phyloP scores from a whole-genome alignment of 2,113 vertebrate species.

The Herpetotheres cachinnans region DNA sequence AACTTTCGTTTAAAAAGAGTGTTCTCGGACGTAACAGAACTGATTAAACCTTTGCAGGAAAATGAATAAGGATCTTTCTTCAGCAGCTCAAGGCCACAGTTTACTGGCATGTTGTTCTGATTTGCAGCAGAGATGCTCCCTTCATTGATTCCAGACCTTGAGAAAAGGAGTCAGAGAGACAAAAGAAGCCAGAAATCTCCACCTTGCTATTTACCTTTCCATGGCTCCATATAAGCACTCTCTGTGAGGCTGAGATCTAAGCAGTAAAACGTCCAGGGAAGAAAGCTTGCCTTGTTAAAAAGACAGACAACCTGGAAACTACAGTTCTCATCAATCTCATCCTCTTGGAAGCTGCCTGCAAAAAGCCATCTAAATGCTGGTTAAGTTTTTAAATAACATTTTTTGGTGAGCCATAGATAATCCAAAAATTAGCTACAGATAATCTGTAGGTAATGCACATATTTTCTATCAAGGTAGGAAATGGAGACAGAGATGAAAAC shows the following conservation, averaged over 20 bases:
- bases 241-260: neutral
- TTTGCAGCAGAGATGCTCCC: neutral
- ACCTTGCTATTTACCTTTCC: neutral
- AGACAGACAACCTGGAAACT: neutral
- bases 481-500: neutral
- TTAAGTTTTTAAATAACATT: neutral
- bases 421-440: neutral
- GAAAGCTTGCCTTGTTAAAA: neutral
- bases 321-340: neutral
- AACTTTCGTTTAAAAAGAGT: neutral
- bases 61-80: neutral
- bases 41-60: neutral
- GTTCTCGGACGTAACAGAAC: neutral
- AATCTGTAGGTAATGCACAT: neutral
- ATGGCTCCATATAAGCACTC: rapidly evolving
- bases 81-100: neutral
- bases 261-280: neutral
- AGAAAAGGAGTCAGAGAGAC: neutral
- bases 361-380: neutral
- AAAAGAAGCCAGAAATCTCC: neutral
- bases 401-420: neutral
- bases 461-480: neutral
- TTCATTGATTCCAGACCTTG: neutral
- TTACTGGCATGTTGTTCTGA: neutral
- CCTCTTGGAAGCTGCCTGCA: neutral